These are phyloP conservation scores for Pseudomyrmex sp. DNA, from an alignment of 1,140 invertebrate genomes.

Conservation along the genomic window DNA sequence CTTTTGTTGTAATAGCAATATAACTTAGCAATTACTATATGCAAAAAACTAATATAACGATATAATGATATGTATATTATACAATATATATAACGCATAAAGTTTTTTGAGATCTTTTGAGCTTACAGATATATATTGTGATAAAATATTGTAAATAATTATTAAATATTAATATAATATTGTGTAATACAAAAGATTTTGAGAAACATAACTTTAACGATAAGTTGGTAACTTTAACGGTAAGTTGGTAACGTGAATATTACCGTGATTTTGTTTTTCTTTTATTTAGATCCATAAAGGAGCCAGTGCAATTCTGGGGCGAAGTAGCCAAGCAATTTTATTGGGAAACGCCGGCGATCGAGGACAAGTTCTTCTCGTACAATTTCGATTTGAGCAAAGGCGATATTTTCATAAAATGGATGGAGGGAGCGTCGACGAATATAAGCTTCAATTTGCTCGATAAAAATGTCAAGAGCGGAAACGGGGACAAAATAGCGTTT, in stretches of 20 bases:
- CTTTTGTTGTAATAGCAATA: neutral
- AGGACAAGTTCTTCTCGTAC: conserved; percentile 92
- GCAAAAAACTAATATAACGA: neutral
- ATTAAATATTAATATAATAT: too few relatives aligned
- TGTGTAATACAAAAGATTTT: too few relatives aligned
- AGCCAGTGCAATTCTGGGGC: conserved; percentile 95
- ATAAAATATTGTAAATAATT: too few relatives aligned
- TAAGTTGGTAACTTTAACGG: too few relatives aligned
- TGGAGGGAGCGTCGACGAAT: conserved; percentile 97
- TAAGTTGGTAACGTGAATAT: too few relatives aligned
- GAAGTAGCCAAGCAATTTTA: conserved; percentile 95
- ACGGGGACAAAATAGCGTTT: conserved; percentile 96
- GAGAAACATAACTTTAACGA: too few relatives aligned
- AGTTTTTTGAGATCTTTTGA: too few relatives aligned
- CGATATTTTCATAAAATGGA: conserved; percentile 96
- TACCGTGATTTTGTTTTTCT: neutral
- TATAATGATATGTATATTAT: neutral
- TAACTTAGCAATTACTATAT: neutral
- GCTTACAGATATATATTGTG: too few relatives aligned
- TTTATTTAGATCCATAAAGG: conserved; percentile 89
- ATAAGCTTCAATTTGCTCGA: conserved; percentile 98
- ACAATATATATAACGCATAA: neutral
- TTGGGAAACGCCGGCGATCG: conserved; percentile 92
- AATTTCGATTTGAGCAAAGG: conserved; percentile 97
- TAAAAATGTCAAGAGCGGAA: conserved; percentile 93